Evolutionary conservation across 2,888 invertebrate genomes (phyloP).

Genomic region (Deilephila elpenor): DNA sequence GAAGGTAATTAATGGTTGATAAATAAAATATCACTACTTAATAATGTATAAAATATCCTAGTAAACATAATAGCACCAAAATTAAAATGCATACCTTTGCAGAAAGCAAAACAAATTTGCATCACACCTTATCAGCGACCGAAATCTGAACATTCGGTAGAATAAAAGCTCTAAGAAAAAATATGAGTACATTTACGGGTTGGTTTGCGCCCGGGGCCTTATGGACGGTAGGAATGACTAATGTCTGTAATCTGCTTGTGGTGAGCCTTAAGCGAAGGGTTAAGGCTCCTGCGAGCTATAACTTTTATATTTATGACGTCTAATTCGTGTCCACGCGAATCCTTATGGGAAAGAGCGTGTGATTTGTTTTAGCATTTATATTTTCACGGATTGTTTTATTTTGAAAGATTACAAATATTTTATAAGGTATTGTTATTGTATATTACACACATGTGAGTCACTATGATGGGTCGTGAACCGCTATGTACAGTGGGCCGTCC

Average conservation of each 20-base stretch:
- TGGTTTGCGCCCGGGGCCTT: conserved; percentile 67
- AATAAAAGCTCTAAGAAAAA: conserved; percentile 60
- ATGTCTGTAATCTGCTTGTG: conserved; percentile 82
- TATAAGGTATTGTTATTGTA: too few species aligned
- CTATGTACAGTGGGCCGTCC: too few species aligned
- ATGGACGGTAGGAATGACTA: conserved; percentile 81
- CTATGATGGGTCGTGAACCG: too few species aligned
- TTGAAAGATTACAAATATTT: too few species aligned
- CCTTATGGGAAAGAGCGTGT: conserved; percentile 53
- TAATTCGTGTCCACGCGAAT: conserved; percentile 65
- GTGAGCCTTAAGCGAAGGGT: conserved; percentile 81
- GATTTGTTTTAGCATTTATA: conserved; percentile 1
- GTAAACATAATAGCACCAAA: not conserved
- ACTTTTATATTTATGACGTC: conserved; percentile 67
- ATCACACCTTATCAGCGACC: conserved; percentile 39
- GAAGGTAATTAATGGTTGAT: too few species aligned
- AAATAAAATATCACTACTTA: too few species aligned
- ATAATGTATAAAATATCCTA: not conserved
- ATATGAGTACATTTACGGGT: conserved; percentile 62
- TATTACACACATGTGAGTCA: too few species aligned
- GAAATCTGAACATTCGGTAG: conserved; percentile 38
- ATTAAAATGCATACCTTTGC: not conserved
- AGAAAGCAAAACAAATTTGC: conserved; percentile 11
- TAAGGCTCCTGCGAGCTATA: conserved; percentile 74
- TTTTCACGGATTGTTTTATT: not conserved